phyloP scores from a whole-genome alignment of 2,113 vertebrate species.

The Syngnathus scovelli region DNA sequence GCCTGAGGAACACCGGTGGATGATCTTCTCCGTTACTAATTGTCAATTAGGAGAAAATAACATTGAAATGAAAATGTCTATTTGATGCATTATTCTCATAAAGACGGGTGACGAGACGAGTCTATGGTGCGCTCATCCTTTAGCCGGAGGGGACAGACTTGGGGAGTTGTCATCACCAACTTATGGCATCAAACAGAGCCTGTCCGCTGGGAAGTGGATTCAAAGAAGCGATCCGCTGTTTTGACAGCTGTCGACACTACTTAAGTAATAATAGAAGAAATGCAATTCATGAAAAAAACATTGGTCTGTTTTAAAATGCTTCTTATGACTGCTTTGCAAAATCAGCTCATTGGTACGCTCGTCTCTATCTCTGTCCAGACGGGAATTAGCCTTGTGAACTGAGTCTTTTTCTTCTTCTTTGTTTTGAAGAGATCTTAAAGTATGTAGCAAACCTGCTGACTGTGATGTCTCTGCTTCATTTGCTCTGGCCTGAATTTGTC shows the following conservation, averaged over 20 bases:
- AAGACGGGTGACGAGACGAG: constrained; percentile 55
- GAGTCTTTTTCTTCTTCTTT: neutral
- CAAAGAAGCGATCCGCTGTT: constrained; percentile 59
- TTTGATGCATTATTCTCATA: constrained; percentile 70
- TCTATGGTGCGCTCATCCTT: constrained; percentile 50
- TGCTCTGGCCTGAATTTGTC: neutral
- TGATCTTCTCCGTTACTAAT: too few species aligned
- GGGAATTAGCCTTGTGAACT: neutral
- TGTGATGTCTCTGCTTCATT: neutral
- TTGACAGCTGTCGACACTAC: constrained; percentile 69
- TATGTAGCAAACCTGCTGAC: neutral
- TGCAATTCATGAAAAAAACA: constrained; percentile 38
- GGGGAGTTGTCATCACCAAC: constrained; percentile 67
- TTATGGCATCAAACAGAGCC: constrained; percentile 62
- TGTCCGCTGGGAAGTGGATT: constrained; percentile 56
- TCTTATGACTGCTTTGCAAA: constrained; percentile 8
- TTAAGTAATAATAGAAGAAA: constrained; percentile 66
- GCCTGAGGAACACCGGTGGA: too few species aligned
- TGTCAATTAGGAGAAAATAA: constrained; percentile 58
- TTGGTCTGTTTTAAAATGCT: constrained; percentile 29
- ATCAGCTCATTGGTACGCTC: neutral
- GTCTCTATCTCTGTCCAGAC: neutral
- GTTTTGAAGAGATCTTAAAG: too few species aligned
- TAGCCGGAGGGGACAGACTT: constrained; percentile 66
- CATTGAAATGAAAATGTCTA: constrained; percentile 73